Conservation (phyloP, 2,888 invertebrate species). For the Amaurobius ferox region DNA sequence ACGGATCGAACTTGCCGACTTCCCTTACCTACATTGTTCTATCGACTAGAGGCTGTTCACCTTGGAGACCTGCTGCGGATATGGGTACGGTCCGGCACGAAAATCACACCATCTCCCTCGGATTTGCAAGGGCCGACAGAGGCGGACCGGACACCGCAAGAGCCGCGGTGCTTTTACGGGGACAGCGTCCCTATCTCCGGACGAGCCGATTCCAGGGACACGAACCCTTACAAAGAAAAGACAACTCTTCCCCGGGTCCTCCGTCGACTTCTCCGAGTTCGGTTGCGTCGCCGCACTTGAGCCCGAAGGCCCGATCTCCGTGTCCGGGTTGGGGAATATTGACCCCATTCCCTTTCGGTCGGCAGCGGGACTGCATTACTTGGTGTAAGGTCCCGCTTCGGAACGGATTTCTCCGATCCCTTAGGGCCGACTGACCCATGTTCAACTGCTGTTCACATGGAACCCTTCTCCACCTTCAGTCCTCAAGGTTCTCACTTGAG, state of each 20-base stretch:
- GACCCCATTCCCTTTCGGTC: slow-evolving; percentile 29
- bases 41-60: slow-evolving; percentile 84
- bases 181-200: slow-evolving; percentile 77
- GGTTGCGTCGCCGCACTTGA: slow-evolving; percentile 77
- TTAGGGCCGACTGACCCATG: slow-evolving; percentile 78
- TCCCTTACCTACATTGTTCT: slow-evolving; percentile 84
- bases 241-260: slow-evolving; percentile 78
- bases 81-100: slow-evolving; percentile 77
- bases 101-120: slow-evolving; percentile 68
- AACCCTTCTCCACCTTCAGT: slow-evolving; percentile 80
- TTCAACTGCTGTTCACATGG: slow-evolving; percentile 81
- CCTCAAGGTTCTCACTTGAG: slow-evolving; percentile 80
- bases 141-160: slow-evolving; percentile 77
- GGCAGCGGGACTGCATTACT: background rate
- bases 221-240: slow-evolving; percentile 79
- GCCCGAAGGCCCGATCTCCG: slow-evolving; percentile 75
- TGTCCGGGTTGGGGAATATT: slow-evolving; percentile 74
- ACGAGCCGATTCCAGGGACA: slow-evolving; percentile 79
- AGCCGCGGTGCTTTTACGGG: slow-evolving; percentile 78
- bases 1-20: slow-evolving; percentile 83
- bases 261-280: slow-evolving; percentile 77
- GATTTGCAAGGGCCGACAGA: slow-evolving; percentile 73
- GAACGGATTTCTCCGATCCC: slow-evolving; percentile 76
- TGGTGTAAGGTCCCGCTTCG: too few species aligned
- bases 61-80: slow-evolving; percentile 88